Percentiles rank a stretch among this genome's conserved stretches.
These are phyloP conservation scores for Allolobophora icterica DNA, from an alignment of 2,888 invertebrate species.

Conservation along the genomic window DNA sequence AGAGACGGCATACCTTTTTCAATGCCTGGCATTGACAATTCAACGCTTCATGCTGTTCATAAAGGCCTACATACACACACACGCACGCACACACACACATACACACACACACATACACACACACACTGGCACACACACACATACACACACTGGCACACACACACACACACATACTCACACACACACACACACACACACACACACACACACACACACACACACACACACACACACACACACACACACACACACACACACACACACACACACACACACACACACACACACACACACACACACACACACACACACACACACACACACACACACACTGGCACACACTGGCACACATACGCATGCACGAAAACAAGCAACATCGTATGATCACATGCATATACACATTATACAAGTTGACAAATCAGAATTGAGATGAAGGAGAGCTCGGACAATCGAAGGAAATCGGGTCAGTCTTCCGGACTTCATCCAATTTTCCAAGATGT, in stretches of 20 bases:
- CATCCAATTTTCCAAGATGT: conserved; percentile 12
- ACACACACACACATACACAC: background rate
- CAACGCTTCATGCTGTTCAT: too few relatives aligned
- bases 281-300: background rate
- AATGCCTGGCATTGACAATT: too few relatives aligned
- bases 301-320: background rate
- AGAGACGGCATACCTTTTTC: too few relatives aligned
- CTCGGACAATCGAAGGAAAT: too few relatives aligned
- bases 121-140: background rate
- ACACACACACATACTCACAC: too few relatives aligned
- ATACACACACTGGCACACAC: too few relatives aligned
- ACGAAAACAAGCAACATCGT: background rate
- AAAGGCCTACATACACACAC: too few relatives aligned
- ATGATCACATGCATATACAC: background rate
- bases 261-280: background rate
- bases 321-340: background rate
- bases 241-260: background rate
- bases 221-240: background rate
- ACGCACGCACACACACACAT: background rate
- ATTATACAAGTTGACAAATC: conserved; percentile 1
- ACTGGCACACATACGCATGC: background rate
- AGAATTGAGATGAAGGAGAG: background rate
- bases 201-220: background rate
- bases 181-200: background rate
- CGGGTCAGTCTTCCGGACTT: background rate